These are phyloP conservation scores for Cyanocitta stelleri DNA, from an alignment of 2,113 vertebrate species.

Conservation along the genomic window DNA sequence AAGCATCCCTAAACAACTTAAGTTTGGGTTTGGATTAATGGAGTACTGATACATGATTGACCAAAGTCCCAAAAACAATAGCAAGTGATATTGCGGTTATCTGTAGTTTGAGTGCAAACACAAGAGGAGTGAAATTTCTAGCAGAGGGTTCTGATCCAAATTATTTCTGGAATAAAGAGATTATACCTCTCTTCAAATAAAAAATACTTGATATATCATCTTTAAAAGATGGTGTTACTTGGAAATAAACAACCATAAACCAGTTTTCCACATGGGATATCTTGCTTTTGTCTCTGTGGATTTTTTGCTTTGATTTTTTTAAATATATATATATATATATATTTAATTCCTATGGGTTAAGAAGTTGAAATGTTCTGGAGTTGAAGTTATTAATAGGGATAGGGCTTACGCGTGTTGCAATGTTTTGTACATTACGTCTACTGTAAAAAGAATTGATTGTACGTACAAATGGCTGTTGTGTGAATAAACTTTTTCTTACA, in stretches of 20 bases:
- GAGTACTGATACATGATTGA: neutral
- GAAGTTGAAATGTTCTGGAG: conserved; percentile 53
- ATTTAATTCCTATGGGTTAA: conserved; percentile 57
- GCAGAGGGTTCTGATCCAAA: conserved; percentile 17
- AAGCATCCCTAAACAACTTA: neutral
- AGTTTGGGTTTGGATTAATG: neutral
- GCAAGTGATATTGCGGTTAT: neutral
- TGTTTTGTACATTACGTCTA: conserved; percentile 69
- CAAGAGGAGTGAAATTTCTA: neutral
- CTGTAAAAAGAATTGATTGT: conserved; percentile 70
- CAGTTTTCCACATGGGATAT: conserved; percentile 46
- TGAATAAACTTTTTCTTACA: conserved; percentile 73
- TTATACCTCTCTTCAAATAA: conserved; percentile 28
- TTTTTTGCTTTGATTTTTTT: conserved; percentile 30
- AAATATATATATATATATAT: neutral
- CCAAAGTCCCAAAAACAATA: conserved; percentile 19
- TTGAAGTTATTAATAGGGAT: conserved; percentile 45
- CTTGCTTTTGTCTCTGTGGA: conserved; percentile 55
- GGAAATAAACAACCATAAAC: conserved; percentile 34
- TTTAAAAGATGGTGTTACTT: conserved; percentile 57
- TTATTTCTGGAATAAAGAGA: conserved; percentile 25
- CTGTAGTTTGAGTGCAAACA: conserved; percentile 21
- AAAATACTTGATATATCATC: conserved; percentile 37
- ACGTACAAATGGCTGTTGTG: conserved; percentile 66
- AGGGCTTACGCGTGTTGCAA: conserved; percentile 51